Evolutionary conservation across 2,797 vertebrate genomes (phyloP).

Genomic region (Enteromius thamalakanensis): DNA sequence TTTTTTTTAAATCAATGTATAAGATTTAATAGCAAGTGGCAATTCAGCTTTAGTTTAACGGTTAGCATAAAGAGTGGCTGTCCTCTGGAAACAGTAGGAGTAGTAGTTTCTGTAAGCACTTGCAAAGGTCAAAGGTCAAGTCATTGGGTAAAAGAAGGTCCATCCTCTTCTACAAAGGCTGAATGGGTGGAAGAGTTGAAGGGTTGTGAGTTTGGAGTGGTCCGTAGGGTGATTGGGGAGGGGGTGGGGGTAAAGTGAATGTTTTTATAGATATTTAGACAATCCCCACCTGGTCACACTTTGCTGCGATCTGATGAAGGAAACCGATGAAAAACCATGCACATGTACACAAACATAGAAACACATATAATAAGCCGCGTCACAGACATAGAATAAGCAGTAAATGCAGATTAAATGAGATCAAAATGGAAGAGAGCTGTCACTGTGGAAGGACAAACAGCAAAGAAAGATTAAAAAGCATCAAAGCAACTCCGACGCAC

Average conservation of each 20-base stretch:
- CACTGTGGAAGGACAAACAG: conserved; percentile 24
- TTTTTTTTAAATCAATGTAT: not conserved
- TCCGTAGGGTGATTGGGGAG: not conserved
- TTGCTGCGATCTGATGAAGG: conserved; percentile 82
- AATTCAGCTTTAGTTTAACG: not conserved
- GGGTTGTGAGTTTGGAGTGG: conserved; percentile 50
- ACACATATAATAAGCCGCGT: conserved; percentile 59
- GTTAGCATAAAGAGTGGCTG: conserved; percentile 4
- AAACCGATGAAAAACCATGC: conserved; percentile 71
- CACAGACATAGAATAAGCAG: conserved; percentile 53
- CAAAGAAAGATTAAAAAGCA: conserved; percentile 44
- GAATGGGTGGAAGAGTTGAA: conserved; percentile 32
- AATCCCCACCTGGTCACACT: conserved; percentile 84
- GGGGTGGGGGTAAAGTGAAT: not conserved
- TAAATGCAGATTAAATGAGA: conserved; percentile 49
- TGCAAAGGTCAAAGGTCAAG: conserved; percentile 61
- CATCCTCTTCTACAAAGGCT: conserved; percentile 15
- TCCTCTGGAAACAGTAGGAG: conserved; percentile 55
- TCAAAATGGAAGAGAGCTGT: conserved; percentile 31
- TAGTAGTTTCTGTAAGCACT: conserved; percentile 55
- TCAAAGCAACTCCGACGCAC: conserved; percentile 55
- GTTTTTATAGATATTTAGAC: conserved; percentile 62
- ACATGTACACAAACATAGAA: conserved; percentile 59
- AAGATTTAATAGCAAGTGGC: not conserved
- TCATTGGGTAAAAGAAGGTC: conserved; percentile 39